Evolutionary conservation across 2,797 vertebrate species (phyloP).

Genomic region (Pogonophryne albipinna): DNA sequence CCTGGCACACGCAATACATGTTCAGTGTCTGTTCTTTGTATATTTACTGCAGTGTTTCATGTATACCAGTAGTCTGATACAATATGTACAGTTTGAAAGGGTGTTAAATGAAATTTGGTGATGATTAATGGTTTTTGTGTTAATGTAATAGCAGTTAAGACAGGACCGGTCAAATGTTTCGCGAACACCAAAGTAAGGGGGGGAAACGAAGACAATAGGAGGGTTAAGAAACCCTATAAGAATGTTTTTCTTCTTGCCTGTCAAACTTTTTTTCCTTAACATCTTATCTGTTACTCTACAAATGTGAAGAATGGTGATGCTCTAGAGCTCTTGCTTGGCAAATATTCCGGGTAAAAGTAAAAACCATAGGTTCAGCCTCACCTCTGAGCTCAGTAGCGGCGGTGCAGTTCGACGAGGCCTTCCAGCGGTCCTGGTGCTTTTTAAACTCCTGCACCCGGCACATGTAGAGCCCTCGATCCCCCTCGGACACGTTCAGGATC

Average conservation of each 20-base stretch:
- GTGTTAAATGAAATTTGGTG: too few relatives aligned
- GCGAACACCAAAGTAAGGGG: too few relatives aligned
- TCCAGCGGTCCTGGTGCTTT: conserved; percentile 92
- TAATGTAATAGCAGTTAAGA: too few relatives aligned
- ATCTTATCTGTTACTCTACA: not conserved
- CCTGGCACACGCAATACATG: too few relatives aligned
- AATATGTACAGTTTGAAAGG: too few relatives aligned
- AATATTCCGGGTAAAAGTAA: not conserved
- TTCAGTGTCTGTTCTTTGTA: too few relatives aligned
- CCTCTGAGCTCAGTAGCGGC: conserved; percentile 93
- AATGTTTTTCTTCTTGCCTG: not conserved
- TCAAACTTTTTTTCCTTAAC: not conserved
- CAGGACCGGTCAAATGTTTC: too few relatives aligned
- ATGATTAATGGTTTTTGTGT: too few relatives aligned
- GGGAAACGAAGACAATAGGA: too few relatives aligned
- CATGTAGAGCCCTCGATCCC: conserved; percentile 91
- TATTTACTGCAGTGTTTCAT: too few relatives aligned
- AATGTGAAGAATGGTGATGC: not conserved
- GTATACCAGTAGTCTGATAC: too few relatives aligned
- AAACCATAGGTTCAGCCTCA: conserved; percentile 62
- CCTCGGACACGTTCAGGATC: conserved; percentile 86
- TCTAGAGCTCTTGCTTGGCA: not conserved
- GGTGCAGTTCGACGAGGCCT: conserved; percentile 90
- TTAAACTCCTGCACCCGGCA: conserved; percentile 96
- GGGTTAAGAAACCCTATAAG: not conserved